phyloP scores from a whole-genome alignment of 2,797 vertebrate species.

The Glyptemys insculpta region DNA sequence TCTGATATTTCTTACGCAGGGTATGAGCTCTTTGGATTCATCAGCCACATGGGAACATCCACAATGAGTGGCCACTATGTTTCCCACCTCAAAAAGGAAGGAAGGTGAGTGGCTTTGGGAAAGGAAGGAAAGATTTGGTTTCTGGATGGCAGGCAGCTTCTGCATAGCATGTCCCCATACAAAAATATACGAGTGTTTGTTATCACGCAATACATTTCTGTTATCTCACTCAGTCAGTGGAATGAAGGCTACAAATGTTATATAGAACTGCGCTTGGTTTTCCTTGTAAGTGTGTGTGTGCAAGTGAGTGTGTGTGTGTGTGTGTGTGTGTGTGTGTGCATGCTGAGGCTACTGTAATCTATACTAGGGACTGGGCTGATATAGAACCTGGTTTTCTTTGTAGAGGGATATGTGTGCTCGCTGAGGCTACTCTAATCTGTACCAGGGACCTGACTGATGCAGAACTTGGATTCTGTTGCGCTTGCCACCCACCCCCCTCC shows the following conservation, averaged over 20 bases:
- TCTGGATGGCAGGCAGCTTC: neutral
- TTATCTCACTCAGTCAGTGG: neutral
- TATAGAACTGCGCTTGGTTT: neutral
- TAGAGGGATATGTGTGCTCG: neutral
- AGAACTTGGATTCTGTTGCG: neutral
- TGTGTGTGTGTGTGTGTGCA: neutral
- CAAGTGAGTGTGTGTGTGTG: neutral
- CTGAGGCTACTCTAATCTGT: neutral
- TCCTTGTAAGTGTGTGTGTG: neutral
- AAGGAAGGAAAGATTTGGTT: neutral
- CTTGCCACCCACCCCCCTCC: neutral
- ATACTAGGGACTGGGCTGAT: neutral
- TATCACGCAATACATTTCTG: neutral
- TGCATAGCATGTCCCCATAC: neutral
- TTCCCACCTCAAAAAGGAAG: conserved; percentile 98
- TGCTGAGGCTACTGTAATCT: rapidly evolving
- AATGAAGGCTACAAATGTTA: neutral
- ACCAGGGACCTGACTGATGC: neutral
- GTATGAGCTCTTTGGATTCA: conserved; percentile 96
- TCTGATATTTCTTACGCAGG: conserved; percentile 81
- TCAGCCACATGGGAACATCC: conserved; percentile 99
- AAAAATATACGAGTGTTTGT: neutral
- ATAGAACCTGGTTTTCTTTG: too few relatives aligned
- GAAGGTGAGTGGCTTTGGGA: conserved; percentile 86
- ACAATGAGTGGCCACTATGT: conserved; percentile 99